phyloP scores from a whole-genome alignment of 2,797 vertebrate species.

The Bovichtus diacanthus region DNA sequence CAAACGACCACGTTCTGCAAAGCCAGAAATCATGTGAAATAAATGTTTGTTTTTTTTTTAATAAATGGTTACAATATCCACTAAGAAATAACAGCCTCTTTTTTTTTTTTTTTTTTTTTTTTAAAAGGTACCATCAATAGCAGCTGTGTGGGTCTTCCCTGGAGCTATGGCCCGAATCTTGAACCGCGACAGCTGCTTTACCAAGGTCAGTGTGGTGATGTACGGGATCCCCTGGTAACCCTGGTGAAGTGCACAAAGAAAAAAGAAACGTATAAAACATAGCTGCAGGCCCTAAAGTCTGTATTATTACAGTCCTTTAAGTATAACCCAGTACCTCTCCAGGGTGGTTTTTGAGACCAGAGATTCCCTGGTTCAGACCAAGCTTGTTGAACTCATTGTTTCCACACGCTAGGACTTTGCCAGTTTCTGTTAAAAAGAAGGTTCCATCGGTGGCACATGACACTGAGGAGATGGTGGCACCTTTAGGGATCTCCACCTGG shows the following conservation, averaged over 20 bases:
- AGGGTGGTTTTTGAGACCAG: conserved; percentile 93
- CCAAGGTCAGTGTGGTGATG: conserved; percentile 93
- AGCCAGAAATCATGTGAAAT: conserved; percentile 5
- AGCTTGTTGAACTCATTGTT: conserved; percentile 99
- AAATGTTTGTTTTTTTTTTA: neutral
- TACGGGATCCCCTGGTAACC: conserved; percentile 93
- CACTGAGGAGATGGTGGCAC: conserved; percentile 91
- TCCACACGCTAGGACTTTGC: conserved; percentile 97
- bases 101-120: no score
- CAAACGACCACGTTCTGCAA: conserved; percentile 91
- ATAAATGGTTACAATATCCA: neutral
- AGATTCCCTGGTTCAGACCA: conserved; percentile 94
- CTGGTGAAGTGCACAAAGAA: conserved; percentile 73
- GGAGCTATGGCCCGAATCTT: conserved; percentile 92
- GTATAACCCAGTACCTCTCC: conserved; percentile 78
- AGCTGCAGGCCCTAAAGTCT: neutral
- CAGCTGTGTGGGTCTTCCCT: conserved; percentile 96
- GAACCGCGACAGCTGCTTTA: conserved; percentile 94
- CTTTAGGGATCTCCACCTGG: conserved; percentile 95
- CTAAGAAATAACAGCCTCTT: neutral
- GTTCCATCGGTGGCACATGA: conserved; percentile 95
- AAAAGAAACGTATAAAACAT: conserved; percentile 1
- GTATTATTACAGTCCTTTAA: neutral
- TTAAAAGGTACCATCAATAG: conserved; percentile 92
- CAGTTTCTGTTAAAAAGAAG: conserved; percentile 94